Evolutionary conservation across 2,113 vertebrate genomes (phyloP).

Genomic region (Chunga burmeisteri): DNA sequence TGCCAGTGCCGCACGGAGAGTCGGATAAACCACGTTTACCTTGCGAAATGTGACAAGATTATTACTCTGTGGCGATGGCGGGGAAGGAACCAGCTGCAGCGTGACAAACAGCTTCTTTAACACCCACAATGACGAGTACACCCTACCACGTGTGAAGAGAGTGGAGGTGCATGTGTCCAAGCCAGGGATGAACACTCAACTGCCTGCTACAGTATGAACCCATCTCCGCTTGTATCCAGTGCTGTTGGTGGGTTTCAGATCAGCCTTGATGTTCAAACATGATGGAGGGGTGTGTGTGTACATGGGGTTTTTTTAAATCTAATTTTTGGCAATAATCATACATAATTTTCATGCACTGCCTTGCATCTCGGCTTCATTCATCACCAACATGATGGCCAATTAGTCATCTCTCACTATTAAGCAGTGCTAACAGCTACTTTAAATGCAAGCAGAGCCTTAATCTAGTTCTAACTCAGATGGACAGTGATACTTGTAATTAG

Average conservation of each 20-base stretch:
- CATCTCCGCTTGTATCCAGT: not conserved
- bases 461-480: conserved; percentile 35
- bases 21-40: fast-evolving
- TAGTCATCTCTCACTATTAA: conserved; percentile 49
- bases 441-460: conserved; percentile 43
- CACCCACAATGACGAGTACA: not conserved
- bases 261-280: not conserved
- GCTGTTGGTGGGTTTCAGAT: not conserved
- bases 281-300: not conserved
- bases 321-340: not conserved
- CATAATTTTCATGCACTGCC: not conserved
- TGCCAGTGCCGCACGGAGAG: fast-evolving
- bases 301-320: not conserved
- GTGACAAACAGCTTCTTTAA: not conserved
- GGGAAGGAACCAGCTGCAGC: not conserved
- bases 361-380: conserved; percentile 25
- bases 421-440: conserved; percentile 50
- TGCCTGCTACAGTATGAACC: not conserved
- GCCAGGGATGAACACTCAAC: not conserved
- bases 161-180: not conserved
- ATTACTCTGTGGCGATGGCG: not conserved
- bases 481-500: conserved; percentile 54
- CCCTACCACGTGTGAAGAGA: not conserved
- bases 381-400: conserved; percentile 40
- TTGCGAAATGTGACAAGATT: not conserved